Evolutionary conservation across 2,797 vertebrate genomes (phyloP).

Genomic region (Nasua narica): DNA sequence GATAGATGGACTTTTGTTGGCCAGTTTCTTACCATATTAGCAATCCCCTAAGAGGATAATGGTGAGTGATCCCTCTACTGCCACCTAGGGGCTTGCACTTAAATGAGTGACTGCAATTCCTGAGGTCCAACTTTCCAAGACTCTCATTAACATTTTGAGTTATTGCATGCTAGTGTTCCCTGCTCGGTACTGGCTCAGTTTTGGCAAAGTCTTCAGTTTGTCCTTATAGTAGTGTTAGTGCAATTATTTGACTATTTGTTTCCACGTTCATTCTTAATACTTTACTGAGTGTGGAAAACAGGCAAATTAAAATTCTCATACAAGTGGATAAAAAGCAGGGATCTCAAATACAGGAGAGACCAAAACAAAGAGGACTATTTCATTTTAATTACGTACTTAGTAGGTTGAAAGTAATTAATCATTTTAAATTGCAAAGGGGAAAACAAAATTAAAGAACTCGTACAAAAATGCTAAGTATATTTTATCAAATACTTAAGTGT

Average conservation of each 20-base stretch:
- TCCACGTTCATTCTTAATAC: constrained; percentile 42
- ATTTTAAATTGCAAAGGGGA: constrained; percentile 58
- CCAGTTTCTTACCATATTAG: background rate
- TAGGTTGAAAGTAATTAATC: constrained; percentile 63
- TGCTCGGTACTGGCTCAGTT: background rate
- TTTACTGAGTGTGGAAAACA: constrained; percentile 47
- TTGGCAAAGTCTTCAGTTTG: constrained; percentile 15
- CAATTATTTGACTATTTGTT: constrained; percentile 24
- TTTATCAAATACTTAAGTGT: background rate
- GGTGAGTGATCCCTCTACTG: background rate
- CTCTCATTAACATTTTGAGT: background rate
- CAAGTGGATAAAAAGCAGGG: constrained; percentile 48
- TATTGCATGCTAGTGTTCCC: background rate
- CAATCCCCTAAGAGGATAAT: background rate
- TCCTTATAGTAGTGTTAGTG: background rate
- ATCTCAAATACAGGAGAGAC: constrained; percentile 41
- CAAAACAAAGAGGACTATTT: constrained; percentile 43
- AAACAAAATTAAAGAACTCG: constrained; percentile 55
- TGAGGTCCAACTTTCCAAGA: background rate
- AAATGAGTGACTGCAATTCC: background rate
- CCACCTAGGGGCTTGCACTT: background rate
- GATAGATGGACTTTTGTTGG: background rate
- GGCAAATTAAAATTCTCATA: constrained; percentile 49
- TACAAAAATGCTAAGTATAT: constrained; percentile 41
- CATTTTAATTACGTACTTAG: constrained; percentile 53